These are phyloP conservation scores for Rhinichthys klamathensis DNA, from an alignment of 2,113 vertebrate genomes.

Conservation along the genomic window DNA sequence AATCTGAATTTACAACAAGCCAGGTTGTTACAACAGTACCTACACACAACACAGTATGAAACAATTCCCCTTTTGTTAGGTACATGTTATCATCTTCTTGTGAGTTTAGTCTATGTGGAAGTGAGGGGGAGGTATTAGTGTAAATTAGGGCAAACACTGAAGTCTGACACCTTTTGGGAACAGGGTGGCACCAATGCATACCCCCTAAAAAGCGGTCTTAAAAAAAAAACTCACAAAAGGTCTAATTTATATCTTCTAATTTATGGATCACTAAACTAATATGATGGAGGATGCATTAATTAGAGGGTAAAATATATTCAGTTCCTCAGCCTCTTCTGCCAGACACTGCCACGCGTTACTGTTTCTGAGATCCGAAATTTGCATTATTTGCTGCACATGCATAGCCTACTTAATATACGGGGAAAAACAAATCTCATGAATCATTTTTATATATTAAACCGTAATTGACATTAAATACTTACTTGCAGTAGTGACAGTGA, in stretches of 20 bases:
- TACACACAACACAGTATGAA: background rate
- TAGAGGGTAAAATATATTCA: background rate
- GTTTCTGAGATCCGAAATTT: background rate
- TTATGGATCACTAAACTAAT: background rate
- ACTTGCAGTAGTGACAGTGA: constrained; percentile 19
- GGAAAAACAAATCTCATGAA: background rate
- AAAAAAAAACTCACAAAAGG: background rate
- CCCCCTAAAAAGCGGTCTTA: background rate
- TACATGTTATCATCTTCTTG: background rate
- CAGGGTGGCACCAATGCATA: background rate
- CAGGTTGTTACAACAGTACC: background rate
- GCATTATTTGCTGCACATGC: background rate
- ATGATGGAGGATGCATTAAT: background rate
- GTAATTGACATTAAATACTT: background rate
- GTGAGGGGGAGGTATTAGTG: background rate
- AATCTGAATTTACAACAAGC: background rate
- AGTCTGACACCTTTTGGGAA: constrained; percentile 12
- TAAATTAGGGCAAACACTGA: constrained; percentile 6
- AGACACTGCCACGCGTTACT: constrained; percentile 46
- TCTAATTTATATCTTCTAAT: background rate
- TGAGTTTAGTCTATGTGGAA: constrained; percentile 13
- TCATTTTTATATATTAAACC: background rate
- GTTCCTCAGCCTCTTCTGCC: constrained; percentile 5
- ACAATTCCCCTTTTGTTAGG: background rate
- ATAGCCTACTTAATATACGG: background rate